Evolutionary conservation across 2,888 invertebrate genomes (phyloP).

Genomic region (Hydriomena furcata): DNA sequence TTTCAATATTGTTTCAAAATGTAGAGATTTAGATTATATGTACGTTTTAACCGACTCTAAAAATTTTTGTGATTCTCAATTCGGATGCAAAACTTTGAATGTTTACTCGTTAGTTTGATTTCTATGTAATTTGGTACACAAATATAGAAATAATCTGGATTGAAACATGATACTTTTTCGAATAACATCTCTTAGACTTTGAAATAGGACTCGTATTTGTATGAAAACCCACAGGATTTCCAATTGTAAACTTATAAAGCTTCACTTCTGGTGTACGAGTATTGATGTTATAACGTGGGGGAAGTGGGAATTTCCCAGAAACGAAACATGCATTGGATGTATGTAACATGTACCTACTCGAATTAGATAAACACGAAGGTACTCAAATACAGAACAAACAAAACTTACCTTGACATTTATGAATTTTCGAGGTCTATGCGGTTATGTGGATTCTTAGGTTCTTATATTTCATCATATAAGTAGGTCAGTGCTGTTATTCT

Average conservation of each 20-base stretch:
- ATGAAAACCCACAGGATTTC: no score
- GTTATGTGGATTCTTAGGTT: neutral
- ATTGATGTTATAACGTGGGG: neutral
- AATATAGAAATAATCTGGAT: no score
- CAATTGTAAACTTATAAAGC: constrained; percentile 6
- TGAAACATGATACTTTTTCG: no score
- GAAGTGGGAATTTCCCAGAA: constrained; percentile 1
- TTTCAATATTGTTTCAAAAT: no score
- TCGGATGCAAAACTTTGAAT: no score
- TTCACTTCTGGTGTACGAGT: neutral
- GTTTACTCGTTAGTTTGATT: no score
- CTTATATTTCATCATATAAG: neutral
- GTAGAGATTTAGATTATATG: no score
- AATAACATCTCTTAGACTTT: no score
- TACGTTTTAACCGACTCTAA: no score
- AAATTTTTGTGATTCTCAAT: no score
- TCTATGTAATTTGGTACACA: no score
- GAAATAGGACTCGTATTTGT: no score
- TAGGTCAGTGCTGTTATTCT: neutral
- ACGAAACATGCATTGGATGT: neutral
- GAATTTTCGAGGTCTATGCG: neutral
- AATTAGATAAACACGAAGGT: neutral
- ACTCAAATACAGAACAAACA: neutral
- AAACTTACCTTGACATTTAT: constrained; percentile 1
- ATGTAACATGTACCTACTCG: neutral